Base-by-base conservation (phyloP, 2,797 vertebrate species). In the Phataginus tricuspis region DNA sequence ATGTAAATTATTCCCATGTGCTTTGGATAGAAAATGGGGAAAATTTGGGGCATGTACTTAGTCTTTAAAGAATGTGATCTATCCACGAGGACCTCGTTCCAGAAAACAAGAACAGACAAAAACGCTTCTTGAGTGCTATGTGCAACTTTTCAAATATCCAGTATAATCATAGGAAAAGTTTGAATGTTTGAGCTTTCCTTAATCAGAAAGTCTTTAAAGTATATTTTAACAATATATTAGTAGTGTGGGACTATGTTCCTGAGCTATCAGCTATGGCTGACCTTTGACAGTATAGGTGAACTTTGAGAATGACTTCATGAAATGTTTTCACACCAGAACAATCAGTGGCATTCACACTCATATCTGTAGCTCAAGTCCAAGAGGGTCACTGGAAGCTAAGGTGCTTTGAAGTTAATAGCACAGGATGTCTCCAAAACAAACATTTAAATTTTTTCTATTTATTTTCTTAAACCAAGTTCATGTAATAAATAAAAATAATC, bases 391-490 rank as follows among this genome's bases (percentile, higher is more conserved):
- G 61, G 14, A 82, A 61, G 39, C n/a, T 39, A 64, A n/a, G 29
- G 29, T 55, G 7, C 84, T 91, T 87, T 92, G 88, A 95, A 91
- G 53, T 88, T 66, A 92, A 53, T 34, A 74, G 39, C 39, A 51
- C 64, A n/a, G 88, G 78, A 88, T 21, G 3, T 85, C 61, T 85
- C 77, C 66, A 80, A 84, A 96, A 94, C 39, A 96, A 95, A 86
- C 37, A 57, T 51, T 87, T 64, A n/a, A 27, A 1, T 34, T 94
- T 63, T 95, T 92, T 25, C n/a, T 51, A 16, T 64, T 97, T 49
- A 69, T 96, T 80, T 86, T 31, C 68, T 92, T 82, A 64, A 92
- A 86, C 37, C 68, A 88, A 80, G n/a, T 57, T 90, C 53, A 42
- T 57, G 16, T 75, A 64, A 42, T 72, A 92, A 82, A 42, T 82